Conservation (phyloP, 1,140 invertebrate species). For the Lordiphosa mommai region DNA sequence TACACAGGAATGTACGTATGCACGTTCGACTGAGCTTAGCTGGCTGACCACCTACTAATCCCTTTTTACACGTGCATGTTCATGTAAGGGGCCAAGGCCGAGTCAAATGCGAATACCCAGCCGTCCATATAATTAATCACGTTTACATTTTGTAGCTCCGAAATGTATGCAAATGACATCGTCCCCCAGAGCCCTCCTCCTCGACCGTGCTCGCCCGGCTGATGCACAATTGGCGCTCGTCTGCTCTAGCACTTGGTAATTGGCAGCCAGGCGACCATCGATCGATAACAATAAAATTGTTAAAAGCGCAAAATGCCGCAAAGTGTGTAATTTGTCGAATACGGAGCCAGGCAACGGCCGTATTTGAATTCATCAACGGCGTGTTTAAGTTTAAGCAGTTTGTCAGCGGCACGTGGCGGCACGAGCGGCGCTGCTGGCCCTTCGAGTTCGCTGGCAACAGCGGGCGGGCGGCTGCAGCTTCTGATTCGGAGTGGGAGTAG, state of each 20-base stretch:
- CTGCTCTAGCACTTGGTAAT: slow-evolving; percentile 56
- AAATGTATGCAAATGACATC: slow-evolving; percentile 22
- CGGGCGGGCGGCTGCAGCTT: slow-evolving; percentile 50
- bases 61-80: slow-evolving; percentile 33
- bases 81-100: slow-evolving; percentile 2
- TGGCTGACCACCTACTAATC: slow-evolving; percentile 43
- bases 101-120: slow-evolving; percentile 10
- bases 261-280: slow-evolving; percentile 64
- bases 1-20: slow-evolving; percentile 4
- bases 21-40: slow-evolving; percentile 16
- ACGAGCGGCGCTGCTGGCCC: slow-evolving; percentile 43
- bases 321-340: slow-evolving; percentile 68
- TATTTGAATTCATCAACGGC: slow-evolving; percentile 69
- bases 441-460: slow-evolving; percentile 68
- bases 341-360: slow-evolving; percentile 13
- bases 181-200: neutral
- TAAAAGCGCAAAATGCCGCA: slow-evolving; percentile 77
- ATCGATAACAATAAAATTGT: slow-evolving; percentile 75
- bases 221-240: slow-evolving; percentile 29
- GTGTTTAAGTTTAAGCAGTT: slow-evolving; percentile 78
- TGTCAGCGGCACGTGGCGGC: slow-evolving; percentile 69
- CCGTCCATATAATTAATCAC: slow-evolving; percentile 40
- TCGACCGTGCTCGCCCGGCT: neutral
- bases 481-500: slow-evolving; percentile 14
- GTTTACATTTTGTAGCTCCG: slow-evolving; percentile 9